A percentile compares a stretch with the other conserved stretches of the same genome.
Evolutionary conservation across 35 echinoderm and acorn worm genomes (phyloP).

Genomic region (Apostichopus japonicus): DNA sequence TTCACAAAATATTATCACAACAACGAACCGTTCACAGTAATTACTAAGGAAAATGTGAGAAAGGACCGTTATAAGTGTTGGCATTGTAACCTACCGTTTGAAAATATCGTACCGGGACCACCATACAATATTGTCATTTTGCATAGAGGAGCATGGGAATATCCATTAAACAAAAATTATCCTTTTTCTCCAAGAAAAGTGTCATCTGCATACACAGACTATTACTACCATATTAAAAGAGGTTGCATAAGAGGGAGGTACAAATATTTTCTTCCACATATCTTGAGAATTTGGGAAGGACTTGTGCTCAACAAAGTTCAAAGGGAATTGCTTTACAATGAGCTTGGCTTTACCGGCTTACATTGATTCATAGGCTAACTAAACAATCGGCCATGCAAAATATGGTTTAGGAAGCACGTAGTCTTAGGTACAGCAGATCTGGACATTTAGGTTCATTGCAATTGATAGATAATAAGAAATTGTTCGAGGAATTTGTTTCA

Average conservation of each 20-base stretch:
- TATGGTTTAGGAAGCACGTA: no score
- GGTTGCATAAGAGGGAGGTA: slow-evolving; percentile 2
- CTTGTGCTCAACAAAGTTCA: slow-evolving; percentile 35
- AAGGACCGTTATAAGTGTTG: slow-evolving; percentile 11
- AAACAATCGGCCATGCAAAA: no score
- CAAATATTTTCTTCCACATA: slow-evolving; percentile 20
- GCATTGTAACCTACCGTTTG: slow-evolving; percentile 29
- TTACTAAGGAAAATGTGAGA: slow-evolving; percentile 16
- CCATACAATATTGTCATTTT: slow-evolving; percentile 22
- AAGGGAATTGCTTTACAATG: neutral
- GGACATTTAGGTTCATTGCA: no score
- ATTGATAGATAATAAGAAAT: no score
- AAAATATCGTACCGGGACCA: neutral
- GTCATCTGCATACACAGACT: slow-evolving; percentile 7
- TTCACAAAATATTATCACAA: slow-evolving; percentile 49
- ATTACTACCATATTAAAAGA: slow-evolving; percentile 27
- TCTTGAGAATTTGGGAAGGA: slow-evolving; percentile 9
- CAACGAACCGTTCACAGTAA: neutral
- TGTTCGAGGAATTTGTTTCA: no score
- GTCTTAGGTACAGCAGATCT: no score
- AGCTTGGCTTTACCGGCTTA: slow-evolving; percentile 9
- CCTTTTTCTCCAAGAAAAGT: neutral
- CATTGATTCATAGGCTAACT: no score
- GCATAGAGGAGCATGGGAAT: slow-evolving; percentile 23
- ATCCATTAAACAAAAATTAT: neutral